A percentile compares a stretch with the other conserved stretches of the same genome.
Evolutionary conservation across 2,113 vertebrate genomes (phyloP).

Genomic region (Corythaeola cristata): DNA sequence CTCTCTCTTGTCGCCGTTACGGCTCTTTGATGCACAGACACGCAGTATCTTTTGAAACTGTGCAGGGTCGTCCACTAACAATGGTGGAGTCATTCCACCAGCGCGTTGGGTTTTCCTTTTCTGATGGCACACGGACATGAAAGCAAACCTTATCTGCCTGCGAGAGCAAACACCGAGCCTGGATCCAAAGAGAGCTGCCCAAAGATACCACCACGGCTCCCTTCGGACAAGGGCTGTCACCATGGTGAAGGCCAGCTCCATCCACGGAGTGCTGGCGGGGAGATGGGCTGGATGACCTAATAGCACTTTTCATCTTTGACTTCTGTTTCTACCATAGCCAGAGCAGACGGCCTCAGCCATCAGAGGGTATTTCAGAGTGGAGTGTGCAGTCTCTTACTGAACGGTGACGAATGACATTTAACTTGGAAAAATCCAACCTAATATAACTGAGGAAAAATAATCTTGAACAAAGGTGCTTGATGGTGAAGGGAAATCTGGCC

Average conservation of each 20-base stretch:
- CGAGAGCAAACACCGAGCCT: not conserved
- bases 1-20: accelerated
- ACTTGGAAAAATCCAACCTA: not conserved
- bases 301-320: not conserved
- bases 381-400: not conserved
- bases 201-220: not conserved
- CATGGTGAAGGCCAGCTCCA: not conserved
- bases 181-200: not conserved
- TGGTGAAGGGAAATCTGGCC: not conserved
- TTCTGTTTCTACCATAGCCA: not conserved
- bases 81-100: conserved; percentile 21
- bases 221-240: not conserved
- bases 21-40: not conserved
- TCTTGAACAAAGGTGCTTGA: not conserved
- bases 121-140: conserved; percentile 28
- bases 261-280: not conserved
- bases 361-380: conserved; percentile 19
- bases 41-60: conserved; percentile 22
- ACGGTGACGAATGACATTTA: not conserved
- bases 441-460: not conserved
- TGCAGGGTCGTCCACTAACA: conserved; percentile 35
- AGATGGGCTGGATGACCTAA: not conserved
- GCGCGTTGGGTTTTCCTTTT: not conserved
- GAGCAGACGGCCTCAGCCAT: not conserved
- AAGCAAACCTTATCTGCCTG: conserved; percentile 56